Percentiles rank a stretch among this genome's conserved stretches.
These are phyloP conservation scores for Tamias sibiricus DNA, from an alignment of 2,113 vertebrate species.

Conservation along the genomic window DNA sequence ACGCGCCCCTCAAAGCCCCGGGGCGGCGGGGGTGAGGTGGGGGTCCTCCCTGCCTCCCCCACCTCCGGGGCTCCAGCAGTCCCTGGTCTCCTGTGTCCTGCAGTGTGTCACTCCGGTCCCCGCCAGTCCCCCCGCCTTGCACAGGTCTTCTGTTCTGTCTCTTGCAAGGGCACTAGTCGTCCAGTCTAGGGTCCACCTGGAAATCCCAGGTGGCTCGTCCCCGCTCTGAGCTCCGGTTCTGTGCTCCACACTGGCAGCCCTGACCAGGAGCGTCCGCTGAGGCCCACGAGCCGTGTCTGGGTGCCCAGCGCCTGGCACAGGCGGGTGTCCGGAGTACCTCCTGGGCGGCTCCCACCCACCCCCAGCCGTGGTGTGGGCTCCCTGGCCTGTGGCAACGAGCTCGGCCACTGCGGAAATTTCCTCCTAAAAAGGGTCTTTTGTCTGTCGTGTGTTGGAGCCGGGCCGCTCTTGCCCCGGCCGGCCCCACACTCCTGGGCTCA, in stretches of 20 bases:
- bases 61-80: too few relatives aligned
- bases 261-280: neutral
- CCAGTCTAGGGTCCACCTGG: neutral
- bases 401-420: too few relatives aligned
- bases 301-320: neutral
- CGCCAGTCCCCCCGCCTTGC: neutral
- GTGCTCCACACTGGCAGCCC: neutral
- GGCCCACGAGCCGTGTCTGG: fast-evolving
- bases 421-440: too few relatives aligned
- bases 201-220: neutral
- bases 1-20: too few relatives aligned
- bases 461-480: too few relatives aligned
- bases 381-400: too few relatives aligned
- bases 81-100: neutral
- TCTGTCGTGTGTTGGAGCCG: too few relatives aligned
- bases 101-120: neutral
- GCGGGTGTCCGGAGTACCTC: too few relatives aligned
- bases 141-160: neutral
- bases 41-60: too few relatives aligned
- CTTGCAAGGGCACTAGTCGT: neutral
- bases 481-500: neutral
- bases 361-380: too few relatives aligned
- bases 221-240: neutral
- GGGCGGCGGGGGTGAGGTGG: too few relatives aligned
- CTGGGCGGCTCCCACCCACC: too few relatives aligned